These are phyloP conservation scores for Thunnus thynnus DNA, from an alignment of 2,113 vertebrate species.

Conservation along the genomic window DNA sequence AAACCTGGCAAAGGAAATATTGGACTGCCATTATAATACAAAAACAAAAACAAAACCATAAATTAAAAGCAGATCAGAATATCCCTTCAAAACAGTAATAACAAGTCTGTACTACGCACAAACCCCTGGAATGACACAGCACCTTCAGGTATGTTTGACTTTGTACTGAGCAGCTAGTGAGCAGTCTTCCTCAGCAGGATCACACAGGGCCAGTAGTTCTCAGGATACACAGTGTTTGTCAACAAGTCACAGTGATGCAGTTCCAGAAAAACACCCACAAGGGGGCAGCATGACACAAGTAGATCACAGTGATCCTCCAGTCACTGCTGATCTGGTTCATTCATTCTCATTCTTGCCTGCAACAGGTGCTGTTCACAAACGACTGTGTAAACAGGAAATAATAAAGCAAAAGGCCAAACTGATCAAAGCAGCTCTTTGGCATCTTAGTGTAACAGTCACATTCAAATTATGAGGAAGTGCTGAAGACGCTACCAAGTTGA, in stretches of 20 bases:
- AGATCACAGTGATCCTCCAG: slow-evolving; percentile 7
- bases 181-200: slow-evolving; percentile 23
- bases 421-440: slow-evolving; percentile 65
- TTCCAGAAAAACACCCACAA: slow-evolving; percentile 52
- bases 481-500: neutral
- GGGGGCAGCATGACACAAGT: slow-evolving; percentile 61
- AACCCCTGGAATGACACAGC: neutral
- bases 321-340: slow-evolving; percentile 20
- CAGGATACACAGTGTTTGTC: neutral
- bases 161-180: neutral
- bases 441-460: slow-evolving; percentile 63
- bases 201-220: neutral
- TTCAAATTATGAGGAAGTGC: slow-evolving; percentile 6
- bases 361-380: slow-evolving; percentile 58
- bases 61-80: slow-evolving; percentile 26
- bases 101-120: neutral
- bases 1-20: slow-evolving; percentile 26
- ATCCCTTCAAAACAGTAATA: slow-evolving; percentile 3
- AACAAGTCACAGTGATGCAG: slow-evolving; percentile 44
- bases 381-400: slow-evolving; percentile 14
- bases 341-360: slow-evolving; percentile 24
- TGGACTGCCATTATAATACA: slow-evolving; percentile 25
- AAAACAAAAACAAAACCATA: slow-evolving; percentile 20
- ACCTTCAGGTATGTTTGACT: slow-evolving; percentile 19
- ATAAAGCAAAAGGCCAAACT: slow-evolving; percentile 49